Percentiles rank a stretch among this genome's conserved stretches.
phyloP scores from a whole-genome alignment of 2,797 vertebrate genomes.

The Geotrypetes seraphini region DNA sequence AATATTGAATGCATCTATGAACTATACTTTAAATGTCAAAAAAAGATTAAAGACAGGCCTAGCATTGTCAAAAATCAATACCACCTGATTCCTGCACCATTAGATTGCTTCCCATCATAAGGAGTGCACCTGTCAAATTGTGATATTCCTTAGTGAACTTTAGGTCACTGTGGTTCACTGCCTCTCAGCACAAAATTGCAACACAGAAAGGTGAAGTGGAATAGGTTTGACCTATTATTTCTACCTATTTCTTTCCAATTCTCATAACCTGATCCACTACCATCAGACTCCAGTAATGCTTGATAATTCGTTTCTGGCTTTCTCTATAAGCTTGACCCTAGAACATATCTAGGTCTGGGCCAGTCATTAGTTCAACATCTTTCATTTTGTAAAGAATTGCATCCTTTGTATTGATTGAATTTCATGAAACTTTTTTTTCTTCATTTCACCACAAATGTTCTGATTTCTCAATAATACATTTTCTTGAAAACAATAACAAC shows the following conservation, averaged over 20 bases:
- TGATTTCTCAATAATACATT: too few relatives aligned
- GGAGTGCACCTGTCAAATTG: slow-evolving; percentile 6
- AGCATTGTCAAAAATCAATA: background rate
- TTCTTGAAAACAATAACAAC: too few relatives aligned
- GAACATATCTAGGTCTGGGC: too few relatives aligned
- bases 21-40: background rate
- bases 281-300: slow-evolving; percentile 26
- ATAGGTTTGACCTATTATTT: slow-evolving; percentile 45
- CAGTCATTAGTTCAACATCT: too few relatives aligned
- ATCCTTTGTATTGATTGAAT: too few relatives aligned
- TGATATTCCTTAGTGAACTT: slow-evolving; percentile 33
- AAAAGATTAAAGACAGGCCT: slow-evolving; percentile 3
- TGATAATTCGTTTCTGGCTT: slow-evolving; percentile 39
- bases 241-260: slow-evolving; percentile 45
- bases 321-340: too few relatives aligned
- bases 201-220: slow-evolving; percentile 32
- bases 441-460: too few relatives aligned
- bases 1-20: too few relatives aligned
- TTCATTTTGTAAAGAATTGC: too few relatives aligned
- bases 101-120: slow-evolving; percentile 17
- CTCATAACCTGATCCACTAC: slow-evolving; percentile 27
- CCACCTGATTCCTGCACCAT: slow-evolving; percentile 3
- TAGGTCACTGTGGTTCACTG: slow-evolving; percentile 24
- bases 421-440: too few relatives aligned
- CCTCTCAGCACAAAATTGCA: slow-evolving; percentile 29